Evolutionary conservation across 2,113 vertebrate genomes (phyloP).

Genomic region (Hippocampus guttulatus): DNA sequence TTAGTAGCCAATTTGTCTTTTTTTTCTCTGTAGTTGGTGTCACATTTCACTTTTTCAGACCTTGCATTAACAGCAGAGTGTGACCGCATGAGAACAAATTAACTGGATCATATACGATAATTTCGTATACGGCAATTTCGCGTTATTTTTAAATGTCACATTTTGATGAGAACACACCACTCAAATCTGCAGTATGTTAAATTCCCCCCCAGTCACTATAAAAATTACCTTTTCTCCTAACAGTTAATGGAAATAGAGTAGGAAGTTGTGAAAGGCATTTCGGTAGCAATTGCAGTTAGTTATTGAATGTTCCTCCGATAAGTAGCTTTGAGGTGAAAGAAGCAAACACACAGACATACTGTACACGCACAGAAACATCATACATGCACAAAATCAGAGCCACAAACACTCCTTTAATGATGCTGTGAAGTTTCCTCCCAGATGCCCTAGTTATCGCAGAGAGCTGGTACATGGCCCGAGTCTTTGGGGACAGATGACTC

Average conservation of each 20-base stretch:
- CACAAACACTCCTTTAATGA: constrained; percentile 61
- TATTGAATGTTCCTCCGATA: neutral
- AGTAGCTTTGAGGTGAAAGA: neutral
- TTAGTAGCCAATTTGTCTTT: constrained; percentile 16
- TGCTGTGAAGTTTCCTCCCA: constrained; percentile 63
- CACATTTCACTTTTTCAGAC: constrained; percentile 5
- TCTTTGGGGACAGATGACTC: constrained; percentile 59
- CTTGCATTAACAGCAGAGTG: neutral
- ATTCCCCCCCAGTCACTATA: neutral
- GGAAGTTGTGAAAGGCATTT: constrained; percentile 25
- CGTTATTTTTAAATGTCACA: neutral
- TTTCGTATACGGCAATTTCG: neutral
- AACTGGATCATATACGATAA: neutral
- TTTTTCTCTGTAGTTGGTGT: constrained; percentile 5
- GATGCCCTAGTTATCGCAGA: constrained; percentile 62
- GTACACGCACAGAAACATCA: constrained; percentile 13
- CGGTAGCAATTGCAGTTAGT: constrained; percentile 11
- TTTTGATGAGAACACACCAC: neutral
- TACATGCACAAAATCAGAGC: constrained; percentile 24
- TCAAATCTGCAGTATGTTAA: neutral
- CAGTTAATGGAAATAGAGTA: neutral
- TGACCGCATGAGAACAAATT: too few relatives aligned
- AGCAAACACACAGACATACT: constrained; percentile 32
- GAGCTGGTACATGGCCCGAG: constrained; percentile 31
- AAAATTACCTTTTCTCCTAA: neutral